phyloP scores from a whole-genome alignment of 2,797 vertebrate genomes.

The Muscicapa comitata region DNA sequence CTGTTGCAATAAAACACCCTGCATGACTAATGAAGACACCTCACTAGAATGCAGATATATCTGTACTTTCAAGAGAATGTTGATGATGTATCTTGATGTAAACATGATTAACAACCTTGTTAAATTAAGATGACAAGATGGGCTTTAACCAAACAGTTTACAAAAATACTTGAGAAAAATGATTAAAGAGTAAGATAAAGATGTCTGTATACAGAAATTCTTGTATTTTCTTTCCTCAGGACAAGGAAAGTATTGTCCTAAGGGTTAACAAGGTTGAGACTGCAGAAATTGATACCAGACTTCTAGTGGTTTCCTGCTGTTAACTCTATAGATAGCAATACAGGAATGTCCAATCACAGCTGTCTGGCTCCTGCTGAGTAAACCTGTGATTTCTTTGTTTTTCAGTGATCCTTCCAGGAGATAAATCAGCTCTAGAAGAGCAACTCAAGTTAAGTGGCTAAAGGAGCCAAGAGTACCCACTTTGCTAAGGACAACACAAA shows the following conservation, averaged over 20 bases:
- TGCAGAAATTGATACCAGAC: not conserved
- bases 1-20: not conserved
- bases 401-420: not conserved
- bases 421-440: not conserved
- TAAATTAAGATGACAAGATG: not conserved
- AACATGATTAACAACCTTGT: not conserved
- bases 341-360: not conserved
- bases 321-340: not conserved
- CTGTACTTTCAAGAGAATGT: not conserved
- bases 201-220: not conserved
- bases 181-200: not conserved
- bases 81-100: not conserved
- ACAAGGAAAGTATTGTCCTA: not conserved
- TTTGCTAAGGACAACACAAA: not conserved
- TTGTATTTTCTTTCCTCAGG: not conserved
- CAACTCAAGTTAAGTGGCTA: not conserved
- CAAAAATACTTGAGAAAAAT: not conserved
- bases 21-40: not conserved
- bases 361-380: not conserved
- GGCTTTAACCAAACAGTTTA: not conserved
- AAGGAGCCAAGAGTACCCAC: not conserved
- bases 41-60: not conserved
- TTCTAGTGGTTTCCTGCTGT: not conserved
- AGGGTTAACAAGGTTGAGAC: not conserved
- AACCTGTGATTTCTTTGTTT: not conserved